Evolutionary conservation across 2,888 invertebrate species (phyloP).

Genomic region (Drosophila antonietae): DNA sequence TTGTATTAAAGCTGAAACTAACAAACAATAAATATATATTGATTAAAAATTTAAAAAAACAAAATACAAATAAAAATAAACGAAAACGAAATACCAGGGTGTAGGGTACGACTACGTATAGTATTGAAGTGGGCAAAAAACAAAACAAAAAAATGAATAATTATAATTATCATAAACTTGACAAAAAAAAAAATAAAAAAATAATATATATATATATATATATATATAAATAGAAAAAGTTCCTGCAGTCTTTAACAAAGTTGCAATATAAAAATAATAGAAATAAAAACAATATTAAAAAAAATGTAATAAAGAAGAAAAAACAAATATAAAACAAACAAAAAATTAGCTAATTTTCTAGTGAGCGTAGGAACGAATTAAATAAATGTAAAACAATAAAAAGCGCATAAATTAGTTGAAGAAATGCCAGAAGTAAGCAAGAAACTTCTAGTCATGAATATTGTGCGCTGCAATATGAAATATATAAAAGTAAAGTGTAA

Average conservation of each 20-base stretch:
- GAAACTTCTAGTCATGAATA: slow-evolving; percentile 59
- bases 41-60: slow-evolving; percentile 29
- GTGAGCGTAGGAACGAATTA: slow-evolving; percentile 46
- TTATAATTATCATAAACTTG: slow-evolving; percentile 28
- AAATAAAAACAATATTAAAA: slow-evolving; percentile 25
- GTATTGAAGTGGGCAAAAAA: slow-evolving; percentile 48
- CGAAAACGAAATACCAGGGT: slow-evolving; percentile 50
- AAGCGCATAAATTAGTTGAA: slow-evolving; percentile 42
- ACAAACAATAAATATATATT: slow-evolving; percentile 6
- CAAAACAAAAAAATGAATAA: slow-evolving; percentile 28
- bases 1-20: slow-evolving; percentile 57
- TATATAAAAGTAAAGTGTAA: slow-evolving; percentile 3
- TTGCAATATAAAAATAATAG: slow-evolving; percentile 56
- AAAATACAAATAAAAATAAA: slow-evolving; percentile 45
- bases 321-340: not conserved
- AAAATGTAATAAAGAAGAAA: slow-evolving; percentile 8
- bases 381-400: slow-evolving; percentile 21
- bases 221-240: slow-evolving; percentile 59
- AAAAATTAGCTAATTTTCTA: slow-evolving; percentile 52
- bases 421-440: slow-evolving; percentile 54
- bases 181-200: no score
- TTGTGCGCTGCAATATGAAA: slow-evolving; percentile 46
- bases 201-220: slow-evolving; percentile 30
- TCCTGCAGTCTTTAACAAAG: slow-evolving; percentile 75
- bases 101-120: slow-evolving; percentile 53